Evolutionary conservation across 2,797 vertebrate species (phyloP).

Genomic region (Mus caroli): DNA sequence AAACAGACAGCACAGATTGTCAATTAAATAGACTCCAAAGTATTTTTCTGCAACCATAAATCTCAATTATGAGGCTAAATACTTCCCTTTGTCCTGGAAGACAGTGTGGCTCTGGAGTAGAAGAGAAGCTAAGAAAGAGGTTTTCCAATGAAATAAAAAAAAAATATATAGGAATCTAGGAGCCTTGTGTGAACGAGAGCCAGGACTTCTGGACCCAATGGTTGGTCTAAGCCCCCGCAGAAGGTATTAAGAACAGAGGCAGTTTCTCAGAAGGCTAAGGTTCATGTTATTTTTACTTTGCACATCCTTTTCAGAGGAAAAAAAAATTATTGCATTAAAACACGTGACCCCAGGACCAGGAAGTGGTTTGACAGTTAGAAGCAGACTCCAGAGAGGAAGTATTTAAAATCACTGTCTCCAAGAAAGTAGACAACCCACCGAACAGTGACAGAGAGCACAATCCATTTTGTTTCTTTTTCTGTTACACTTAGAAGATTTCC

Average conservation of each 20-base stretch:
- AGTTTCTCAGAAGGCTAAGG: not conserved
- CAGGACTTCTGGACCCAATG: too few relatives aligned
- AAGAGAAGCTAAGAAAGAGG: not conserved
- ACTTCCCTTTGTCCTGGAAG: not conserved
- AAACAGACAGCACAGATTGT: not conserved
- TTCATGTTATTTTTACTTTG: not conserved
- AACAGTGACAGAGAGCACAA: not conserved
- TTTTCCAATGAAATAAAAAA: not conserved
- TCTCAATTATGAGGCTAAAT: not conserved
- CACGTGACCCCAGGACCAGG: not conserved
- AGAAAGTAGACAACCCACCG: not conserved
- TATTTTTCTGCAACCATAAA: not conserved
- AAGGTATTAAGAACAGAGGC: not conserved
- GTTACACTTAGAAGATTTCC: not conserved
- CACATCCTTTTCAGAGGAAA: not conserved
- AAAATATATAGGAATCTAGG: not conserved
- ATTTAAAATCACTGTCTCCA: not conserved
- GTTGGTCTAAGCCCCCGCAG: not conserved
- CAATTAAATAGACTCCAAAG: not conserved
- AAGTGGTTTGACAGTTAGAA: not conserved
- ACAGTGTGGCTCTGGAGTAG: too few relatives aligned
- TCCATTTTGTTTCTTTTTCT: not conserved
- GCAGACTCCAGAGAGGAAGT: not conserved
- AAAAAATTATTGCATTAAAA: not conserved
- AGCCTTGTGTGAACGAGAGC: not conserved